These are phyloP conservation scores for Canis aureus DNA, from an alignment of 2,113 vertebrate genomes.

Conservation along the genomic window DNA sequence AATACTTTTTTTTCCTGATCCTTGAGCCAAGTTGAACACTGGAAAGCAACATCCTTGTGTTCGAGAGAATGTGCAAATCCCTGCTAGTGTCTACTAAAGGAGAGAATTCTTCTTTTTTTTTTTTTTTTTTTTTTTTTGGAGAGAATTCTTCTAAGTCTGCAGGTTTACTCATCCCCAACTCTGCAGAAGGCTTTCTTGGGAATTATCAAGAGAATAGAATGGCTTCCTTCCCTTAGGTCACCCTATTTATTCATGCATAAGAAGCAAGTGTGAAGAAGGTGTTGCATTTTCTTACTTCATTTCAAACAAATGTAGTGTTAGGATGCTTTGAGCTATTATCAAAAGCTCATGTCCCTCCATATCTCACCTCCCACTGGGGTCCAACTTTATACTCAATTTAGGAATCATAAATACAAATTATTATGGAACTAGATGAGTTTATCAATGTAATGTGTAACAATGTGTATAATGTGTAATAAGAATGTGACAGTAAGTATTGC, in stretches of 20 bases:
- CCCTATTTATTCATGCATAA: not conserved
- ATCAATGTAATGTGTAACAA: not conserved
- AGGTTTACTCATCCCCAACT: not conserved
- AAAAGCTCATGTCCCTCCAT: constrained; percentile 13
- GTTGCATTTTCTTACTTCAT: constrained; percentile 20
- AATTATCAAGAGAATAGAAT: not conserved
- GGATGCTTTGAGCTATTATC: not conserved
- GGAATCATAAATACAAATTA: not conserved
- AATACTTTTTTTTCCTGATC: constrained; percentile 13
- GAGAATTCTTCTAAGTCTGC: not conserved
- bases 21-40: not conserved
- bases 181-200: not conserved
- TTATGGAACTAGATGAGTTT: not conserved
- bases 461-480: not conserved
- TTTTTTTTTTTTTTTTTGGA: too few relatives aligned
- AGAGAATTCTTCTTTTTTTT: not conserved
- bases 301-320: not conserved
- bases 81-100: not conserved
- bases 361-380: not conserved
- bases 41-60: not conserved
- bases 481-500: not conserved
- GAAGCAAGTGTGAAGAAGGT: not conserved
- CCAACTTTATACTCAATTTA: not conserved
- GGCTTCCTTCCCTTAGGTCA: not conserved
- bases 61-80: not conserved